These are phyloP conservation scores for Leistus spinibarbis DNA, from an alignment of 2,888 invertebrate genomes.

Conservation along the genomic window DNA sequence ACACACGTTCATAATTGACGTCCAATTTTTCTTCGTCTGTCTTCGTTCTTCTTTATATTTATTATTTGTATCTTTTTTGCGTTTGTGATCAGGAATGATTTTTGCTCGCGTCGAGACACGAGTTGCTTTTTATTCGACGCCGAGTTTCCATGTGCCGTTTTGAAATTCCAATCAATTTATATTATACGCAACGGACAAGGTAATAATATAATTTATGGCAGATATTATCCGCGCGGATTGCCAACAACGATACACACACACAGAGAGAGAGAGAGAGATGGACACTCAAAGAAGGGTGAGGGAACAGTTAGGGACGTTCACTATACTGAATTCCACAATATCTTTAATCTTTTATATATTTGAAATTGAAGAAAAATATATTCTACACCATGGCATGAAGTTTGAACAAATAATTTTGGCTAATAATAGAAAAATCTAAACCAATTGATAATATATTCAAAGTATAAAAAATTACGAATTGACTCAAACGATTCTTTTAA, in stretches of 20 bases:
- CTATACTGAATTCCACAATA: too few relatives aligned
- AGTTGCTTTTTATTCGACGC: conserved; percentile 19
- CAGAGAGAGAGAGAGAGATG: neutral
- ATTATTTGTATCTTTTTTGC: neutral
- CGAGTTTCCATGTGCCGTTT: conserved; percentile 51
- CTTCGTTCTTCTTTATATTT: neutral
- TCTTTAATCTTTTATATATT: too few relatives aligned
- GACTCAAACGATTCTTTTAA: too few relatives aligned
- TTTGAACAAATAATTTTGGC: too few relatives aligned
- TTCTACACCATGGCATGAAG: too few relatives aligned
- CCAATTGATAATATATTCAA: too few relatives aligned
- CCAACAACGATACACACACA: neutral
- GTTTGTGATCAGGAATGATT: neutral
- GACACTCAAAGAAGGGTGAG: too few relatives aligned
- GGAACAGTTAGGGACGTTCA: too few relatives aligned
- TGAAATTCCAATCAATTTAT: conserved; percentile 59
- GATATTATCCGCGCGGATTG: conserved; percentile 40
- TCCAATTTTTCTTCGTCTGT: conserved; percentile 12
- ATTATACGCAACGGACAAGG: conserved; percentile 58
- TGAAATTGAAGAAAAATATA: too few relatives aligned
- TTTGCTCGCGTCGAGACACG: conserved; percentile 5
- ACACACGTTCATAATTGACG: conserved; percentile 30
- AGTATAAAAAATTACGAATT: too few relatives aligned
- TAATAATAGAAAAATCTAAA: too few relatives aligned
- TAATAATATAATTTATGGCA: conserved; percentile 59